Conservation (phyloP, 2,888 invertebrate genomes). For the Celastrina argiolus region DNA sequence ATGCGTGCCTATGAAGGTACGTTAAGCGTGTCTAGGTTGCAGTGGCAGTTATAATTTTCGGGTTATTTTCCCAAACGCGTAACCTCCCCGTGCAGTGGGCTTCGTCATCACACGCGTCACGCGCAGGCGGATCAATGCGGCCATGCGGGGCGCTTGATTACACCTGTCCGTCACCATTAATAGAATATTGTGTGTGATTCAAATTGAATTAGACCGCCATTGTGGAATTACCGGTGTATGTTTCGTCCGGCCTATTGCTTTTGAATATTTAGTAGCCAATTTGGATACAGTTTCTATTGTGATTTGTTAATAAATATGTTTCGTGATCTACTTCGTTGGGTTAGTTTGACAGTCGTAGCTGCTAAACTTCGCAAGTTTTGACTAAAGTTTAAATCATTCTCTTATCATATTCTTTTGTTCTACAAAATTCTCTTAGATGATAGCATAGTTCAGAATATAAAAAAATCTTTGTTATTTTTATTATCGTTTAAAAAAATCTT, state of each 20-base stretch:
- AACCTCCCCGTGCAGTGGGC: too few species aligned
- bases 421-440: too few species aligned
- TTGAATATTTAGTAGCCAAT: conserved; percentile 73
- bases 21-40: too few species aligned
- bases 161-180: conserved; percentile 75
- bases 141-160: conserved; percentile 60
- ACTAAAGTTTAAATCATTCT: too few species aligned
- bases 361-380: background rate
- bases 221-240: conserved; percentile 65
- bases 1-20: too few species aligned
- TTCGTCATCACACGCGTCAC: conserved; percentile 43
- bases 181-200: conserved; percentile 74
- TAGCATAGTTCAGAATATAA: too few species aligned
- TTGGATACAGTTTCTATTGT: conserved; percentile 55
- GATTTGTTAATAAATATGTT: conserved; percentile 39
- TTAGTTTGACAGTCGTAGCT: background rate
- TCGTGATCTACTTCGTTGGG: conserved; percentile 1
- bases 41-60: too few species aligned
- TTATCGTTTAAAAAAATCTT: too few species aligned
- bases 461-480: too few species aligned
- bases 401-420: too few species aligned
- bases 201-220: conserved; percentile 71
- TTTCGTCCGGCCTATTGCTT: conserved; percentile 62
- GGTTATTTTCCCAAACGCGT: too few species aligned
- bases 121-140: conserved; percentile 45